Conservation (phyloP, 2,888 invertebrate genomes). For the Synanthedon formicaeformis region DNA sequence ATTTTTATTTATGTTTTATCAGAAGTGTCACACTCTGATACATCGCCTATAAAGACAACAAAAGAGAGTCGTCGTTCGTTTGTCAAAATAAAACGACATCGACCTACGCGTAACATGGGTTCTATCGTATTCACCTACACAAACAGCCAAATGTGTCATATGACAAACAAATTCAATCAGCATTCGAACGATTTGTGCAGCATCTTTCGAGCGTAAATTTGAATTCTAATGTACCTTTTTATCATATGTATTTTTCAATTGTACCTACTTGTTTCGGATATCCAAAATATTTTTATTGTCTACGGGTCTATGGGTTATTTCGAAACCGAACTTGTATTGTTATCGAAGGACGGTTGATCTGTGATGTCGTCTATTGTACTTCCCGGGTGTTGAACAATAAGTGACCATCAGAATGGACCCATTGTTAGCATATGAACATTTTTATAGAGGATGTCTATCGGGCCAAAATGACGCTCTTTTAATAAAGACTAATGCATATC, state of each 20-base stretch:
- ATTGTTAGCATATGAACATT: slow-evolving; percentile 59
- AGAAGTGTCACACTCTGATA: slow-evolving; percentile 50
- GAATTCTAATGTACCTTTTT: slow-evolving; percentile 19
- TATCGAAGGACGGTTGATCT: slow-evolving; percentile 44
- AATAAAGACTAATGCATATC: slow-evolving; percentile 6
- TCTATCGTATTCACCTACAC: slow-evolving; percentile 23
- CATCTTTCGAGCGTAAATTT: slow-evolving; percentile 2
- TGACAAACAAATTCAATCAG: not conserved
- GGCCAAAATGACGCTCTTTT: slow-evolving; percentile 34
- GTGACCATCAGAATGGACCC: slow-evolving; percentile 51
- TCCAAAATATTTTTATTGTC: slow-evolving; percentile 32
- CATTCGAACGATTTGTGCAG: not conserved
- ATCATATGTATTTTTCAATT: slow-evolving; percentile 21
- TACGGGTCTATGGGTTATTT: slow-evolving; percentile 37
- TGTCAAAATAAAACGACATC: slow-evolving; percentile 62
- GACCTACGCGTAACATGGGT: slow-evolving; percentile 52
- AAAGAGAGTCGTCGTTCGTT: slow-evolving; percentile 47
- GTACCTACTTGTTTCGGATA: slow-evolving; percentile 12
- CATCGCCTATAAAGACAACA: slow-evolving; percentile 52
- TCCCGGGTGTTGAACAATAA: slow-evolving; percentile 53
- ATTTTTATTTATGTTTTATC: slow-evolving; percentile 25
- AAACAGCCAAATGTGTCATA: slow-evolving; percentile 7
- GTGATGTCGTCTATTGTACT: slow-evolving; percentile 52
- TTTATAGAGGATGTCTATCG: slow-evolving; percentile 47
- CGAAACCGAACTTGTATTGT: slow-evolving; percentile 48